Base-by-base conservation (phyloP, 1,140 invertebrate genomes). In the Agrypnia vestita region DNA sequence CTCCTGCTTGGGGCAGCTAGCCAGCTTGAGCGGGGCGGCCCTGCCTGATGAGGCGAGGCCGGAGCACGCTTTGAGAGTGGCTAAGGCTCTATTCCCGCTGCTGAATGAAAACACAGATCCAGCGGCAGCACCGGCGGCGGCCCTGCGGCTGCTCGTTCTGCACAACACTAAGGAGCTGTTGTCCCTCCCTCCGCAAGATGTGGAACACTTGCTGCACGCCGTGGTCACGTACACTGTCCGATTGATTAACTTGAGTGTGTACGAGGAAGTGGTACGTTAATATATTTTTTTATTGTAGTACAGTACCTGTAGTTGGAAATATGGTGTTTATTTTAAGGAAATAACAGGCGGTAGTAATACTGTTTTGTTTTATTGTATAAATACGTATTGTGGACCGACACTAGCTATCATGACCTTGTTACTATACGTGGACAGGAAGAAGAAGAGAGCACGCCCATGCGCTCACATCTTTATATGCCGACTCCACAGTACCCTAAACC, bases 21-120 rank as follows among this genome's bases (percentile, higher is more conserved):
- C 88, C 9, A 90, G 88, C 83, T 86, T 97, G n/a, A 94, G 93
- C 89, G 95, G 95, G 4, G 85, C 88, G 10, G 90, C 96, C 9
- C 87, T 96, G 51, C 86, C 88, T 13, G 89, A 89, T 61, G 90
- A 91, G 67, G 91, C 93, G 83, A 86, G 89, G 1, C 91, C 92
- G 80, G 84, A 92, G n/a, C 89, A 93, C 79, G 97, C 96, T 86
- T 87, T 96, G 8, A 90, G 91, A 85, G 88, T 96, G 21, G 91
- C 93, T 82, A 91, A 91, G 83, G 94, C 95, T 84, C 86, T 95
- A 53, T 93, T 93, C 74, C 90, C 95, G 80, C 84, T 95, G 56
- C 89, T 90, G 7, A 91, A 91, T 76, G 91, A 94, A 55, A 90
- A 92, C 67, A 91, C 94, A 15, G 88, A 90, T 21, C 92, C 93